Evolutionary conservation across 2,888 invertebrate species (phyloP), one percentile per base, ranked within the genome.

Genomic region (Phania funesta): DNA sequence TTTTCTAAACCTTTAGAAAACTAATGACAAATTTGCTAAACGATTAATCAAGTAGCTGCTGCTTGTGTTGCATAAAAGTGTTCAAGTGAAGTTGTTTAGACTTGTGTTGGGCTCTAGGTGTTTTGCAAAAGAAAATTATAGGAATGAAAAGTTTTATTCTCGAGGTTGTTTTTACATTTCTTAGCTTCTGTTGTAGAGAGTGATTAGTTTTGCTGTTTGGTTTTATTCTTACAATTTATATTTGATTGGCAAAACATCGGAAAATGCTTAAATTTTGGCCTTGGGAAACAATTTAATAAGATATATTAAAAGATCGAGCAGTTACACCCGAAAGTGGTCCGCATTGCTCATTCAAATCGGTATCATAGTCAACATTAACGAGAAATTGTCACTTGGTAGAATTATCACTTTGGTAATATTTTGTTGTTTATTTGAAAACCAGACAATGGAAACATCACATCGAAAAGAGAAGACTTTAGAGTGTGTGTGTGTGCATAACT

Each of bases 21-120:
- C 65, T 58, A 79, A 79, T 67, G 78, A 79, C 78, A 67, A 79
- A 79, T 79, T 73, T 73, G 67, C 65, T 65, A 67, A 79, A 67
- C 78, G 65, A 79, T 79, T 79, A 79, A 79, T 79, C 78, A 73
- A 73, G 65, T 60, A 32, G 58, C 6, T 32, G 29, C 3, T 50
- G 35, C 13, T 22, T 20, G 26, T 46, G 44, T 44, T 24, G 38
- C 26, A 50, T 9, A 38, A 32, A 68, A 52, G 48, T 75, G 75
- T 58, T 16, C 58, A 18, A 32, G 6, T 52, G 13, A 16, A 41
- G 4, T 67, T 60, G 29, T 58, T 75, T n/a, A 65, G 56, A 56
- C 64, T 67, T 65, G 35, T 75, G 58, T 64, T 74, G 35, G 35
- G 35, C 32, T 74, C 24, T 8, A 74, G 65, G 64, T 41, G 56